Evolutionary conservation across 1,140 invertebrate genomes (phyloP).

Genomic region (Ips typographus): DNA sequence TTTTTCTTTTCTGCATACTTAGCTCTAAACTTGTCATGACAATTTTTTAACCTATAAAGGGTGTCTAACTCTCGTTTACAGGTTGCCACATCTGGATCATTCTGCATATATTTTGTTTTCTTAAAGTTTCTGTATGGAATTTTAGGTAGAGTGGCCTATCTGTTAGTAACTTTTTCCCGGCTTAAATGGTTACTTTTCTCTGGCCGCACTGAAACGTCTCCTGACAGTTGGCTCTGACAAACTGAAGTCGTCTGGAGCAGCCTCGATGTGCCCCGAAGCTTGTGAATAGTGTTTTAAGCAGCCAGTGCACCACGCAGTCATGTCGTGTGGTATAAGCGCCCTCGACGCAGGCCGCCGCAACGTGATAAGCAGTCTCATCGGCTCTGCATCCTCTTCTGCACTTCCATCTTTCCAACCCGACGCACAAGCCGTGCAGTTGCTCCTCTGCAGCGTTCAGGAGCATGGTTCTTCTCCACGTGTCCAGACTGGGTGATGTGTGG

Average conservation of each 20-base stretch:
- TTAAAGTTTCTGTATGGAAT: too few species aligned
- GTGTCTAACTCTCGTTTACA: too few species aligned
- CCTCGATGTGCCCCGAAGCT: not conserved
- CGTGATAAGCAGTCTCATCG: constrained; percentile 28
- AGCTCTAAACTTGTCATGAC: too few species aligned
- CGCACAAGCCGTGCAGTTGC: constrained; percentile 28
- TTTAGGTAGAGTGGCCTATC: constrained; percentile 2
- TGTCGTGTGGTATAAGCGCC: constrained; percentile 5
- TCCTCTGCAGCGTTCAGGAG: constrained; percentile 26
- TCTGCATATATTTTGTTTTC: too few species aligned
- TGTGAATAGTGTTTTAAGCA: not conserved
- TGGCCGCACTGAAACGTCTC: not conserved
- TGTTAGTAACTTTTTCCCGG: constrained; percentile 11
- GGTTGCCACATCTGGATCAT: too few species aligned
- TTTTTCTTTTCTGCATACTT: too few species aligned
- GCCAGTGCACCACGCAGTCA: constrained; percentile 4
- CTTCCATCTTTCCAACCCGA: constrained; percentile 5
- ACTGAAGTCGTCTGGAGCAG: constrained; percentile 15
- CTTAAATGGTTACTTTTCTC: constrained; percentile 3
- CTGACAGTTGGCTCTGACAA: constrained; percentile 14
- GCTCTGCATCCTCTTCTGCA: not conserved
- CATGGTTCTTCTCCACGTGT: constrained; percentile 17
- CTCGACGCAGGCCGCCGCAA: not conserved
- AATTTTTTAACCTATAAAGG: too few species aligned
- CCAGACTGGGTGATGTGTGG: constrained; percentile 22